Percentiles rank a stretch among this genome's conserved stretches.
These are phyloP conservation scores for Nansenia antarctica DNA, from an alignment of 2,113 vertebrate species.

Conservation along the genomic window DNA sequence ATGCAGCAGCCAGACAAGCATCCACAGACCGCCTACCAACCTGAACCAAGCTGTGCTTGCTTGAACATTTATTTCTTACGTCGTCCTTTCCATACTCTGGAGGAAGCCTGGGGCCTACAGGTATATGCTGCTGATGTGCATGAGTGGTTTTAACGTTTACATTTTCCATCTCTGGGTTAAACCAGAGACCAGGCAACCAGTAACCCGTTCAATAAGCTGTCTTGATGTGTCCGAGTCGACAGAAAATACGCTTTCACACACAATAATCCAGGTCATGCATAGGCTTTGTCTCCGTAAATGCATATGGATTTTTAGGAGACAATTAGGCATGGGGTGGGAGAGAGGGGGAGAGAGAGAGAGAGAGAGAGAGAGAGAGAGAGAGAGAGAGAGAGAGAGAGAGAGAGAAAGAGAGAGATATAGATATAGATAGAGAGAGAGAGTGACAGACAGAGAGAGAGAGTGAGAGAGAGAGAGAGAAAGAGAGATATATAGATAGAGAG, in stretches of 20 bases:
- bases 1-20: background rate
- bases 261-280: constrained; percentile 28
- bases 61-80: too few relatives aligned
- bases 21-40: background rate
- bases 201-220: constrained; percentile 29
- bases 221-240: constrained; percentile 25
- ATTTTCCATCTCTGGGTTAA: background rate
- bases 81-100: too few relatives aligned
- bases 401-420: too few relatives aligned
- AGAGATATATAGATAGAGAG: too few relatives aligned
- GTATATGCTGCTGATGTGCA: too few relatives aligned
- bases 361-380: background rate
- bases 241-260: constrained; percentile 38
- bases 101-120: too few relatives aligned
- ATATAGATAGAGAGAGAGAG: too few relatives aligned
- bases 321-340: constrained; percentile 17
- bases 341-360: background rate
- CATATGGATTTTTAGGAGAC: constrained; percentile 38
- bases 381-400: background rate
- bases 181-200: background rate
- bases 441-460: background rate
- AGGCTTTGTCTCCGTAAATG: constrained; percentile 13
- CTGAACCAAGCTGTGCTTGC: too few relatives aligned
- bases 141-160: background rate
- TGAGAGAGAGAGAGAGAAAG: background rate